phyloP scores from a whole-genome alignment of 2,797 vertebrate species.

The Gymnopithys bicolor region DNA sequence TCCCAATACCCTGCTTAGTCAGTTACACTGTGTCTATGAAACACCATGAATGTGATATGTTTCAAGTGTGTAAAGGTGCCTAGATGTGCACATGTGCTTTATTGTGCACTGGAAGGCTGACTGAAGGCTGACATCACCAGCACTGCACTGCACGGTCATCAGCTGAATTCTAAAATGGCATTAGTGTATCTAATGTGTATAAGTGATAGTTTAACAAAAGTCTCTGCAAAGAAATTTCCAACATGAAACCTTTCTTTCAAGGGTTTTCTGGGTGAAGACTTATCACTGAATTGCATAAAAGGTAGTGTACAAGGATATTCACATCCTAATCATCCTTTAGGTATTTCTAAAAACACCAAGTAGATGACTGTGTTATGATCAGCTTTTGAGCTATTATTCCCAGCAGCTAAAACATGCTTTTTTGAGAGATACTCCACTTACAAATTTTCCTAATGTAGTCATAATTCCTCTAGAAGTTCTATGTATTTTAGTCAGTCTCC shows the following conservation, averaged over 20 bases:
- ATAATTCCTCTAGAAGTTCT: background rate
- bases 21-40: background rate
- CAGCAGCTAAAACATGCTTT: background rate
- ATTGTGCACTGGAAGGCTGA: background rate
- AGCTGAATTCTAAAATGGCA: background rate
- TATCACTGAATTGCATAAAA: background rate
- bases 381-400: background rate
- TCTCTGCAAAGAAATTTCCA: background rate
- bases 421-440: background rate
- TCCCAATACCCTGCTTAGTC: background rate
- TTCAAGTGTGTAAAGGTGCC: background rate
- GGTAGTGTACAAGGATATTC: background rate
- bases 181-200: too few relatives aligned
- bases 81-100: background rate
- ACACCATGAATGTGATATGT: accelerated
- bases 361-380: background rate
- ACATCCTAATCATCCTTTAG: background rate
- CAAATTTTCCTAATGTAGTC: background rate
- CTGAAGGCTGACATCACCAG: background rate
- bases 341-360: background rate
- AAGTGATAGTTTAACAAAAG: background rate
- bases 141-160: background rate
- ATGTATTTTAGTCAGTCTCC: background rate
- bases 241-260: background rate
- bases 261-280: background rate